Evolutionary conservation across 2,888 invertebrate genomes (phyloP), one percentile per base, ranked within the genome.

Genomic region (Empis livida): DNA sequence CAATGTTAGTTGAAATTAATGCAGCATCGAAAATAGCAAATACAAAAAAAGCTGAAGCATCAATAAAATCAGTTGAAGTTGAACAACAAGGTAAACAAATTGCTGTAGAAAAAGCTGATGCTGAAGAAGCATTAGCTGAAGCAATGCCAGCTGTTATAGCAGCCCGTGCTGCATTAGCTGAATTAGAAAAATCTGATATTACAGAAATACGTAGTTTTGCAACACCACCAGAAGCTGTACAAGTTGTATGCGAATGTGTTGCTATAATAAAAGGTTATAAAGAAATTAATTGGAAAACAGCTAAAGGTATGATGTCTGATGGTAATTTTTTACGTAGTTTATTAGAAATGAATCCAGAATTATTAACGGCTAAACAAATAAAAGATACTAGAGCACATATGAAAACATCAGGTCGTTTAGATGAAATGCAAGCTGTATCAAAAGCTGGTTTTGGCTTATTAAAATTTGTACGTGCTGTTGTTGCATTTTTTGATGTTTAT

Each of bases 131-230:
- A 1, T 67, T 94, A 43, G 79, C 80, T 0, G 85, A 82, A 38
- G 93, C 92, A 0, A 67, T 93, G 61, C 93, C 93, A 0, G 90
- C 84, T 0, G 70, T 94, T 1, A 88, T 90, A 59, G 79, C 79
- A 10, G 92, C 93, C 0, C 73, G 85, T 49, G 60, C 79, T 13
- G 92, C 93, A 0, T 72, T 94, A 0, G 76, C 82, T 0, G 87
- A 90, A 54, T 71, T 94, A 41, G 89, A 92, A 44, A 92, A 92
- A 68, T 78, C 82, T 1, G 93, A 93, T 59, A 92, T 94, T 56
- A 91, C 91, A 17, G 92, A 94, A 72, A 92, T 93, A 54, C 72
- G 92, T 57, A 91, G 91, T 0, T 92, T 93, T 61, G 87, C 90
- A 10, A 91, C 90, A 1, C 93, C 93, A 0, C 92, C 92, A 0